Conservation (phyloP, 2,797 vertebrate species). For the Alectoris magna region DNA sequence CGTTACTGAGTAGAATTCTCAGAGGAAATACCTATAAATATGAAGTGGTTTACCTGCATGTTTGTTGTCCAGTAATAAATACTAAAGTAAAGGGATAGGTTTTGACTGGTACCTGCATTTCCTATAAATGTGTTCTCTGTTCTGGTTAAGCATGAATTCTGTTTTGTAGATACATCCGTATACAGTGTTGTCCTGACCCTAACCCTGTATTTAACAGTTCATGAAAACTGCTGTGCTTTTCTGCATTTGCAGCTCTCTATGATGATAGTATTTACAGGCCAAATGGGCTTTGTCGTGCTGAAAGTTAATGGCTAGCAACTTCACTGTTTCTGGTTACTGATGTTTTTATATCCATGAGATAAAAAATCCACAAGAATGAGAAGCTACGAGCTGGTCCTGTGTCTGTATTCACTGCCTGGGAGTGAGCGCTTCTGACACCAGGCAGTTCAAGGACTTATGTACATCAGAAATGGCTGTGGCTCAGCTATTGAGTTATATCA, state of each 20-base stretch:
- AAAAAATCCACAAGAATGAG: neutral
- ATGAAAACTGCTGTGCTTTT: neutral
- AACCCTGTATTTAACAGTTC: neutral
- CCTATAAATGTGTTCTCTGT: neutral
- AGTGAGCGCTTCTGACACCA: neutral
- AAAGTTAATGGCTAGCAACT: slow-evolving; percentile 17
- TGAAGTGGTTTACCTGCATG: neutral
- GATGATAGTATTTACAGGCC: neutral
- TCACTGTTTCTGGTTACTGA: neutral
- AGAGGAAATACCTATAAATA: neutral
- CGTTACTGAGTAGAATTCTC: neutral
- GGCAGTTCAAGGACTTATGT: accelerated
- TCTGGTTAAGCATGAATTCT: neutral
- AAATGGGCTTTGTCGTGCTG: neutral
- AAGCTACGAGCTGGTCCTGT: neutral
- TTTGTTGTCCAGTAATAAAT: neutral
- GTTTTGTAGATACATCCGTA: neutral
- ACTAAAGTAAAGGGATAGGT: neutral
- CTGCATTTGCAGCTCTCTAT: neutral
- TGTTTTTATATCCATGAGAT: slow-evolving; percentile 31
- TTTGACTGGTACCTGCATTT: neutral
- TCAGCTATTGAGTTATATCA: accelerated
- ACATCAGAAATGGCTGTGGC: neutral
- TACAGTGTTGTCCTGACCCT: neutral
- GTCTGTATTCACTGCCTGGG: neutral